Base-by-base conservation (phyloP, 1,140 invertebrate species). In the Nebria ingens region DNA sequence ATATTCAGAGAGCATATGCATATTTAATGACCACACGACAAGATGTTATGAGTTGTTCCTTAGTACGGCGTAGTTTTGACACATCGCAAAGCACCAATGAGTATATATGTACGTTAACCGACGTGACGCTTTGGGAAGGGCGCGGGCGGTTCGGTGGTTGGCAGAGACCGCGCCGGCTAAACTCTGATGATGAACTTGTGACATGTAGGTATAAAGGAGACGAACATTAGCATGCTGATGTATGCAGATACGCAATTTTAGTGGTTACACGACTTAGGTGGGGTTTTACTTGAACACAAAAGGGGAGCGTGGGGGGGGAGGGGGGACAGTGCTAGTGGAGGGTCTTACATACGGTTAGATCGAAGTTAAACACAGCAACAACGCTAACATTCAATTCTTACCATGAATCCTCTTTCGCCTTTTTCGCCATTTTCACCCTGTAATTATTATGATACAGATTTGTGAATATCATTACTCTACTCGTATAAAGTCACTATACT, bases 401-500 rank as follows among this genome's bases (percentile, higher is more conserved):
- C 82, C 81, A 78, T 80, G 64, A 76, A 76, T 64, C 81, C 81
- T 65, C 77, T 75, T 65, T 81, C 79, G 70, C 81, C 81, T 73
- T 80, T 81, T 66, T 78, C 76, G 66, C 82, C 82, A 72, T 79
- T 83, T 69, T 70, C 71, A 62, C 76, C 82, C 80, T 84, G 80
- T 73, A 83, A 83, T 69, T 67, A 64, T 58, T 62, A 60, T n/a
- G n/a, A n/a, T n/a, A n/a, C n/a, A n/a, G n/a, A n/a, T n/a, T n/a
- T n/a, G n/a, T n/a, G n/a, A n/a, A n/a, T n/a, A n/a, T n/a, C n/a
- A n/a, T n/a, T n/a, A n/a, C n/a, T n/a, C n/a, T n/a, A n/a, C n/a
- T n/a, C n/a, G n/a, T n/a, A n/a, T n/a, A n/a, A n/a, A n/a, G n/a
- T n/a, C n/a, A n/a, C n/a, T n/a, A n/a, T n/a, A n/a, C n/a, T n/a